Percentiles rank a stretch among this genome's conserved stretches.
These are phyloP conservation scores for Chamaetylas fuelleborni DNA, from an alignment of 2,113 vertebrate genomes.

Conservation along the genomic window DNA sequence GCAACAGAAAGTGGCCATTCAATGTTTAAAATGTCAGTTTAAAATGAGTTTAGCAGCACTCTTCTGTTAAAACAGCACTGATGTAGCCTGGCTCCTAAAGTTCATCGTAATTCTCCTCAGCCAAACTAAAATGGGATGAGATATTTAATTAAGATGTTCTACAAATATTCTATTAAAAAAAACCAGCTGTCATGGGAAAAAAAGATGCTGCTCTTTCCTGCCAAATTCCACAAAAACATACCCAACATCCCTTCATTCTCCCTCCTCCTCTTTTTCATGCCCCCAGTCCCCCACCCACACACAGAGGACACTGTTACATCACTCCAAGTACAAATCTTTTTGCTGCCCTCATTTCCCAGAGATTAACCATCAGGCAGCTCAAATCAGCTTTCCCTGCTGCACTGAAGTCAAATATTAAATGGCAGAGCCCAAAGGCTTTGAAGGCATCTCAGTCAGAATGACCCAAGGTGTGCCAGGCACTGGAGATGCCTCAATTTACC, in stretches of 20 bases:
- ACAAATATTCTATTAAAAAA: neutral
- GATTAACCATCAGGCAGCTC: slow-evolving; percentile 21
- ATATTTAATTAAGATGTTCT: neutral
- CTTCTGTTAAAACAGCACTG: neutral
- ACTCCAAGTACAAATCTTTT: neutral
- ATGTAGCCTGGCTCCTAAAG: neutral
- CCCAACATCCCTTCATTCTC: neutral
- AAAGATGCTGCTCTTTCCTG: neutral
- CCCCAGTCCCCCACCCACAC: neutral
- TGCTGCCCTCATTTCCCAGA: slow-evolving; percentile 44
- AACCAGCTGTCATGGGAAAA: neutral
- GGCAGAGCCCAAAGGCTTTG: neutral
- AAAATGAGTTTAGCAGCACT: neutral
- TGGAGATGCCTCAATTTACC: neutral
- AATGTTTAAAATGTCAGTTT: neutral
- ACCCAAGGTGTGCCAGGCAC: neutral
- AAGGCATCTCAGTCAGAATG: neutral
- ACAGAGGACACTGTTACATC: neutral
- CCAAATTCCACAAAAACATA: neutral
- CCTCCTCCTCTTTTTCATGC: neutral
- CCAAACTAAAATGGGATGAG: neutral
- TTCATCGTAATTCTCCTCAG: neutral
- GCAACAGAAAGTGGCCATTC: neutral
- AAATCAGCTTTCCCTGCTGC: slow-evolving; percentile 5
- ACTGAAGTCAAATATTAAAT: neutral